Conservation (phyloP, 2,797 vertebrate species). For the Sarcophilus harrisii region DNA sequence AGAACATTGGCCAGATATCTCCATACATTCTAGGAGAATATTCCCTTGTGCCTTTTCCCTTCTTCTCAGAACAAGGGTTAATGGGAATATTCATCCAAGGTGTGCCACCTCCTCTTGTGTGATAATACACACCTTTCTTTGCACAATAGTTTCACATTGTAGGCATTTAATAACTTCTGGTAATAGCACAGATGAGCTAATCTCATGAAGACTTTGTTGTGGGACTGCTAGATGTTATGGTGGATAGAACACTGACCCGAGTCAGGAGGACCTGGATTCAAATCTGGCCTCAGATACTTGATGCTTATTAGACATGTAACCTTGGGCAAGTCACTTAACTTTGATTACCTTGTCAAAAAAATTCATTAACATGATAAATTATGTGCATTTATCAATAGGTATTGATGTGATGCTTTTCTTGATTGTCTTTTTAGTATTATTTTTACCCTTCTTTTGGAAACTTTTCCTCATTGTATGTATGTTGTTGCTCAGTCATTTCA, state of each 20-base stretch:
- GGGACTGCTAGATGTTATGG: too few relatives aligned
- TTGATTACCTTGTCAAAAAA: too few relatives aligned
- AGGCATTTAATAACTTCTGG: background rate
- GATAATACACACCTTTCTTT: background rate
- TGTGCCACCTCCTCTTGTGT: background rate
- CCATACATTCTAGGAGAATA: background rate
- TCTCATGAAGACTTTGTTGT: background rate
- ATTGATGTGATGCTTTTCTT: background rate
- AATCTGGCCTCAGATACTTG: too few relatives aligned
- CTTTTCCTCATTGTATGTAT: background rate
- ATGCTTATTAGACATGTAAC: too few relatives aligned
- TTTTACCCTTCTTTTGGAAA: background rate
- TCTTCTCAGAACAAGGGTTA: background rate
- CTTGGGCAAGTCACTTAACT: too few relatives aligned
- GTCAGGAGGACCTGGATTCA: too few relatives aligned
- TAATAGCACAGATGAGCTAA: background rate
- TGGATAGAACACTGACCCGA: too few relatives aligned
- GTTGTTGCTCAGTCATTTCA: background rate
- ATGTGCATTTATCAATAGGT: background rate
- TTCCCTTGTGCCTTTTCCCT: background rate
- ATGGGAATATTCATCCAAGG: background rate
- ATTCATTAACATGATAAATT: too few relatives aligned
- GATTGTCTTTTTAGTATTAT: background rate
- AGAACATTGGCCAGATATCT: background rate
- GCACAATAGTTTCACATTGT: background rate